Evolutionary conservation across 2,797 vertebrate genomes (phyloP).

Genomic region (Bovichtus diacanthus): DNA sequence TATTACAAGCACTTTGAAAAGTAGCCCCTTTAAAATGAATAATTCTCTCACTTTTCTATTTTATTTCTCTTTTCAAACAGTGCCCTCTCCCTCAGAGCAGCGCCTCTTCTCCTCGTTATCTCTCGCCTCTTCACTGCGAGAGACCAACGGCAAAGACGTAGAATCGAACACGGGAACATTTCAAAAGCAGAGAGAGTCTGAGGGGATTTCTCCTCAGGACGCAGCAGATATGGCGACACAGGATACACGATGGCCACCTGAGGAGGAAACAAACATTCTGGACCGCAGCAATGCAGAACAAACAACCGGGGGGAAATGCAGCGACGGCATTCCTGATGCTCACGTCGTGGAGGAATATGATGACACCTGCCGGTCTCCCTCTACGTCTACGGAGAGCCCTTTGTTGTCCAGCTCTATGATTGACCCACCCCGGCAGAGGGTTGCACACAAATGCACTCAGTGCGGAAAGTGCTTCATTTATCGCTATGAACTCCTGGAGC

Average conservation of each 20-base stretch:
- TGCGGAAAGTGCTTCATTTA: conserved; percentile 71
- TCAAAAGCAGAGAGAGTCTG: conserved; percentile 17
- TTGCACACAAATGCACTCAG: conserved; percentile 67
- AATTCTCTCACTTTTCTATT: no score
- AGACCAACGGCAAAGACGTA: not conserved
- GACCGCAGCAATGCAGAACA: not conserved
- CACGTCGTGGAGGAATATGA: not conserved
- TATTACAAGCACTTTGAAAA: not conserved
- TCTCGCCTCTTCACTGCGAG: conserved; percentile 1
- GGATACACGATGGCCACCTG: conserved; percentile 1
- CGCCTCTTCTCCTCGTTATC: conserved; percentile 60
- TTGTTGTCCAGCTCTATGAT: not conserved
- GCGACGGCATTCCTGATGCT: not conserved
- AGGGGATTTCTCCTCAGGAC: conserved; percentile 5
- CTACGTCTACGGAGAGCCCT: conserved; percentile 30
- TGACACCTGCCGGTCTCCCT: conserved; percentile 6
- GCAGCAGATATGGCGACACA: not conserved
- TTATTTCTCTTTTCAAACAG: conserved; percentile 40
- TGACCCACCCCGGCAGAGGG: conserved; percentile 28
- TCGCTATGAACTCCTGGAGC: conserved; percentile 65
- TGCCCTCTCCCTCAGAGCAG: conserved; percentile 52
- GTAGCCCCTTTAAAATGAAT: not conserved
- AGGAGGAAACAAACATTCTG: conserved; percentile 1
- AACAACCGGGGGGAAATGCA: not conserved
- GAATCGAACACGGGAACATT: not conserved